A percentile compares a stretch with the other conserved stretches of the same genome.
These are phyloP conservation scores for Phalacrocorax carbo DNA, from an alignment of 2,113 vertebrate genomes.

Conservation along the genomic window DNA sequence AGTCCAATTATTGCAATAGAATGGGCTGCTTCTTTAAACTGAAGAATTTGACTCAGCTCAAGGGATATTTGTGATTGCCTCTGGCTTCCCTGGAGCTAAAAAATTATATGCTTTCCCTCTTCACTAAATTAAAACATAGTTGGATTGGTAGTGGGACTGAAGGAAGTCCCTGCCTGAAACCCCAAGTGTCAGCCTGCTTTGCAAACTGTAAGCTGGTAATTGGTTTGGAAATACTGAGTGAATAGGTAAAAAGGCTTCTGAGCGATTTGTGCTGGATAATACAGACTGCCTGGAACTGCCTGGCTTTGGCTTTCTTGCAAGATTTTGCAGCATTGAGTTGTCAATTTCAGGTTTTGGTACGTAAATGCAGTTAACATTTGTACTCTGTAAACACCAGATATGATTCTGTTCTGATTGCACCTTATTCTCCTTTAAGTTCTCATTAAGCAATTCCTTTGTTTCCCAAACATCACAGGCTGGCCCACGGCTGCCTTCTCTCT, in stretches of 20 bases:
- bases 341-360: neutral
- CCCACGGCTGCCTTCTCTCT: neutral
- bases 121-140: conserved; percentile 73
- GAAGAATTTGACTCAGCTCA: conserved; percentile 67
- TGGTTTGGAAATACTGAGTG: conserved; percentile 68
- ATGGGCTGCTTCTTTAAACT: conserved; percentile 62
- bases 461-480: neutral
- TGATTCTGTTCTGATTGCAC: neutral
- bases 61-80: conserved; percentile 72
- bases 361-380: conserved; percentile 37
- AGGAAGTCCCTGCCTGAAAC: conserved; percentile 62
- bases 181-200: conserved; percentile 63
- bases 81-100: conserved; percentile 70
- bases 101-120: conserved; percentile 71
- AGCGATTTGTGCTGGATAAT: conserved; percentile 25
- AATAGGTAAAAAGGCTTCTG: conserved; percentile 64
- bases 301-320: neutral
- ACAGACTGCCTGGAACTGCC: neutral
- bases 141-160: conserved; percentile 64
- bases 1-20: conserved; percentile 67
- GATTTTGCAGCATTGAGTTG: neutral
- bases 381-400: neutral
- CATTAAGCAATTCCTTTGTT: conserved; percentile 3
- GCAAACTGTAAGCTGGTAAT: conserved; percentile 70
- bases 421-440: neutral